phyloP scores from a whole-genome alignment of 2,888 invertebrate genomes.

The Acronicta psi region DNA sequence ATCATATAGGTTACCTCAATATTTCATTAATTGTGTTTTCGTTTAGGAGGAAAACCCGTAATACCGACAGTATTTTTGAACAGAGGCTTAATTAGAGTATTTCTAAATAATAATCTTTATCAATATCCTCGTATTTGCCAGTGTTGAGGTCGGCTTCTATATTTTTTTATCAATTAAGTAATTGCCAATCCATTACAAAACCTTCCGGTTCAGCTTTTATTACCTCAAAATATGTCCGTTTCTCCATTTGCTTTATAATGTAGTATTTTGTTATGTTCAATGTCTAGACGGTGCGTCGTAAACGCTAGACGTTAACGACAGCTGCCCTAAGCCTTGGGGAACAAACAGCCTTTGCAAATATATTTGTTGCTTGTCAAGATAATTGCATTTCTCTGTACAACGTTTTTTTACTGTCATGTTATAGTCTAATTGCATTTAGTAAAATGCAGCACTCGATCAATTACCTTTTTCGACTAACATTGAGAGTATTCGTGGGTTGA shows the following conservation, averaged over 20 bases:
- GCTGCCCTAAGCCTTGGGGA: constrained; percentile 19
- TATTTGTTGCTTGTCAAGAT: constrained; percentile 19
- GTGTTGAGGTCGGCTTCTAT: background rate
- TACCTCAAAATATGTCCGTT: constrained; percentile 19
- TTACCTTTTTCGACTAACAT: too few relatives aligned
- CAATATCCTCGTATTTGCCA: too few relatives aligned
- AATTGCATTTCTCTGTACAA: constrained; percentile 10
- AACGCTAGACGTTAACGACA: constrained; percentile 46
- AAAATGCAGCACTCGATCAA: too few relatives aligned
- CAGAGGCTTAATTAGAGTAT: too few relatives aligned
- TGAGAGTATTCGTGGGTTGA: too few relatives aligned
- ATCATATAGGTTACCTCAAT: constrained; percentile 16
- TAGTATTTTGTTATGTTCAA: constrained; percentile 29
- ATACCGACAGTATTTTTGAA: constrained; percentile 19
- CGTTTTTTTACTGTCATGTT: background rate
- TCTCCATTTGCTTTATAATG: constrained; percentile 34
- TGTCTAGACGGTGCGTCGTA: constrained; percentile 55
- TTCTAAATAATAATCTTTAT: too few relatives aligned
- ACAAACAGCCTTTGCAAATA: constrained; percentile 32
- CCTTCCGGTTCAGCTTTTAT: constrained; percentile 17
- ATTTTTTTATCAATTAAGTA: constrained; percentile 7
- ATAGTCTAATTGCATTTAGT: background rate
- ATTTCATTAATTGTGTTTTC: too few relatives aligned
- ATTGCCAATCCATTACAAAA: constrained; percentile 20
- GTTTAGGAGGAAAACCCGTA: constrained; percentile 11